Conservation (phyloP, 1,140 invertebrate genomes). For the Wasmannia auropunctata region DNA sequence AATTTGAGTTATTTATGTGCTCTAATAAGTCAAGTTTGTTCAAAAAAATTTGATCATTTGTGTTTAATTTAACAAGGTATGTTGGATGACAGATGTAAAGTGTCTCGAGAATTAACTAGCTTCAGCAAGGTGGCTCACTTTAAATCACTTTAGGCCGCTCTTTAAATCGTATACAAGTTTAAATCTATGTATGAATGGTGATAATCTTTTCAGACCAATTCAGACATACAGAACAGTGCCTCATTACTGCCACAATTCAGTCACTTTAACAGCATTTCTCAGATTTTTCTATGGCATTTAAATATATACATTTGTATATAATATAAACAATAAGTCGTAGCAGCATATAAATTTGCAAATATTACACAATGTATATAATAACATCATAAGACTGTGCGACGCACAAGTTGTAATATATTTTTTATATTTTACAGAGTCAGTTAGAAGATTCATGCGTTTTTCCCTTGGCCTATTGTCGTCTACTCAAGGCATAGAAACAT, state of each 20-base stretch:
- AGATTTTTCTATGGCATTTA: neutral
- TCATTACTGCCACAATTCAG: neutral
- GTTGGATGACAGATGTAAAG: neutral
- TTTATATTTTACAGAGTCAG: constrained; percentile 71
- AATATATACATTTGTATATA: too few species aligned
- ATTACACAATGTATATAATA: neutral
- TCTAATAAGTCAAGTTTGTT: neutral
- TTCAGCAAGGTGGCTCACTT: neutral
- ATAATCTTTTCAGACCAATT: neutral
- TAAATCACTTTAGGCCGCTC: neutral
- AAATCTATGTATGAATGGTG: neutral
- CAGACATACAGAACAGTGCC: neutral
- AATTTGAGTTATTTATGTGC: neutral
- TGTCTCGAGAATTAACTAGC: neutral
- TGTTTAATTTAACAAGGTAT: neutral
- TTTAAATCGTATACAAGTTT: too few species aligned
- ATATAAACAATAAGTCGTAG: neutral
- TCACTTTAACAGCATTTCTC: neutral
- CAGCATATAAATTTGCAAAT: neutral
- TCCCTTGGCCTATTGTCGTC: constrained; percentile 81
- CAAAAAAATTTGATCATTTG: neutral
- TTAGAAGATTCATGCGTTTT: constrained; percentile 79
- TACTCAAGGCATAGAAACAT: constrained; percentile 77
- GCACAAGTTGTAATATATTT: neutral
- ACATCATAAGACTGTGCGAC: neutral